A percentile compares a stretch with the other conserved stretches of the same genome.
Evolutionary conservation across 2,888 invertebrate genomes (phyloP).

Genomic region (Oscheius sp.): DNA sequence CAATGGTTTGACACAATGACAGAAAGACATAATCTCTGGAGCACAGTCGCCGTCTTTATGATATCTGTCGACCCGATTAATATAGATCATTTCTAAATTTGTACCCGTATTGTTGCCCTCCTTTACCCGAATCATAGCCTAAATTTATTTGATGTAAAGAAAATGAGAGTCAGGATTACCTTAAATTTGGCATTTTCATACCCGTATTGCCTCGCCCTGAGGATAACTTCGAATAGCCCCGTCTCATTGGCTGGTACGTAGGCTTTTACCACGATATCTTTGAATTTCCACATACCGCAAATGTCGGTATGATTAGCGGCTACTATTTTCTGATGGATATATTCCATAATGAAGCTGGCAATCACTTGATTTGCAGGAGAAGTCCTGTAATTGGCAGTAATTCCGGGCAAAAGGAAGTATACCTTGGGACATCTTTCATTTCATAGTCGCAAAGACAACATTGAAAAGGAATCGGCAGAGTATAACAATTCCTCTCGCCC

Average conservation of each 20-base stretch:
- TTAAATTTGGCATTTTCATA: not conserved
- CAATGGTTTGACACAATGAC: not conserved
- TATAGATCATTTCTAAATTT: not conserved
- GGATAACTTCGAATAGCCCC: not conserved
- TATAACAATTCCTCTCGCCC: not conserved
- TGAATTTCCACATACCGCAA: not conserved
- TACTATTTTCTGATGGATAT: not conserved
- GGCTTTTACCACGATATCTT: not conserved
- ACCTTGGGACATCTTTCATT: not conserved
- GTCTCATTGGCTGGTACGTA: not conserved
- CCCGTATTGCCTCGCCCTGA: not conserved
- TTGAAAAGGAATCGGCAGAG: slow-evolving; percentile 1
- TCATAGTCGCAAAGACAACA: not conserved
- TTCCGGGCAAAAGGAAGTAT: not conserved
- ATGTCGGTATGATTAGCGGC: not conserved
- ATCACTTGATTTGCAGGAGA: too few species aligned
- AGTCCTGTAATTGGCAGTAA: not conserved
- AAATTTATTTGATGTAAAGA: not conserved
- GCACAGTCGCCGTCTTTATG: not conserved
- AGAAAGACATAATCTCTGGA: not conserved
- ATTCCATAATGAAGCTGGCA: not conserved
- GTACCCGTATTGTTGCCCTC: not conserved
- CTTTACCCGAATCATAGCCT: not conserved
- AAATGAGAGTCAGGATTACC: not conserved
- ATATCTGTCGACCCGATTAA: not conserved